phyloP scores from a whole-genome alignment of 2,797 vertebrate genomes.

The Triplophysa yarkandensis region DNA sequence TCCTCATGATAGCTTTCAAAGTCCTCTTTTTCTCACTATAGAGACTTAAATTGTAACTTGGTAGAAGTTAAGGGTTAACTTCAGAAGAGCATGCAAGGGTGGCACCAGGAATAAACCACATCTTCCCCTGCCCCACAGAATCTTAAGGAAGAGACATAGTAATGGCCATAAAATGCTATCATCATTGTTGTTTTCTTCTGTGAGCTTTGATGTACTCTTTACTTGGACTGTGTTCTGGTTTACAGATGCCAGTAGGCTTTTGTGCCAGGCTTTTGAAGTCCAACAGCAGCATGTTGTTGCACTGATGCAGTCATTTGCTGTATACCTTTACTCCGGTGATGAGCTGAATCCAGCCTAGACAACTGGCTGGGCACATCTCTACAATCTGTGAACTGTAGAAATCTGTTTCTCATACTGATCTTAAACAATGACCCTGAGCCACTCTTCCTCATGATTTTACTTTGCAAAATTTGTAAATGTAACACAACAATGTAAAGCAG shows the following conservation, averaged over 20 bases:
- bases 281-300: slow-evolving; percentile 21
- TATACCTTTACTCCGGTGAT: not conserved
- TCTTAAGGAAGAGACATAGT: too few relatives aligned
- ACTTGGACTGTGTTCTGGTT: slow-evolving; percentile 7
- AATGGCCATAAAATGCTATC: not conserved
- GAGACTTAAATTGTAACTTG: not conserved
- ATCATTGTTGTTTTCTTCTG: not conserved
- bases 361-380: slow-evolving; percentile 13
- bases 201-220: not conserved
- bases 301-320: slow-evolving; percentile 26
- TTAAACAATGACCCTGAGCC: not conserved
- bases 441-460: too few relatives aligned
- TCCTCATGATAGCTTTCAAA: not conserved
- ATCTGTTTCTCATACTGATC: not conserved
- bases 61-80: not conserved
- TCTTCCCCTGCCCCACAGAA: too few relatives aligned
- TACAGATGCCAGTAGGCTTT: not conserved
- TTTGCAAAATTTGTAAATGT: not conserved
- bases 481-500: too few relatives aligned
- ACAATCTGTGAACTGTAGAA: too few relatives aligned
- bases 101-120: too few relatives aligned
- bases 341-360: slow-evolving; percentile 32
- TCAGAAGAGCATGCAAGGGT: not conserved
- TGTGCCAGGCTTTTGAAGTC: slow-evolving; percentile 15
- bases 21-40: not conserved